Evolutionary conservation across 2,113 vertebrate genomes (phyloP).

Genomic region (Xiphias gladius): DNA sequence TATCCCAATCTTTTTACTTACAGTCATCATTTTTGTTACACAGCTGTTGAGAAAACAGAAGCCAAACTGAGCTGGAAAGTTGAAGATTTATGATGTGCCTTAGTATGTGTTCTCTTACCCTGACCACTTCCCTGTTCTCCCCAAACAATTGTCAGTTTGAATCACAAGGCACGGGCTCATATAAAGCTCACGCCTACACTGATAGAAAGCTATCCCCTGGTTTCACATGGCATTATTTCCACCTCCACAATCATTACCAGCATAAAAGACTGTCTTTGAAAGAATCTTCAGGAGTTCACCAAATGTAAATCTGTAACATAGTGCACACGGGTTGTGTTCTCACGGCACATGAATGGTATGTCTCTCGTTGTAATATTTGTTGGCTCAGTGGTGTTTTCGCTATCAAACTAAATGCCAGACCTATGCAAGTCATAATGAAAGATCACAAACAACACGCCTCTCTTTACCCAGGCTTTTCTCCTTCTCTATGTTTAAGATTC

Average conservation of each 20-base stretch:
- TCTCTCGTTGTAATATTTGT: conserved; percentile 46
- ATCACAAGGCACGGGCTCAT: conserved; percentile 30
- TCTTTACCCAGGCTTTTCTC: background rate
- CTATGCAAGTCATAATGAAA: conserved; percentile 33
- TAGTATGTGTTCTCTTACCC: background rate
- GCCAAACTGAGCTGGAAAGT: conserved; percentile 2
- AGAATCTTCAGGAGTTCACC: conserved; percentile 46
- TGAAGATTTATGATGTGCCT: conserved; percentile 24
- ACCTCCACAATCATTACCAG: conserved; percentile 41
- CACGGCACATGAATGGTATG: conserved; percentile 49
- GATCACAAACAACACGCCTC: conserved; percentile 40
- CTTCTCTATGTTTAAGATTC: conserved; percentile 5
- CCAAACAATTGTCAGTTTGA: conserved; percentile 69
- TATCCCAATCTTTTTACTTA: background rate
- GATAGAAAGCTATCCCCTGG: conserved; percentile 27
- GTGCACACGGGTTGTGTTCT: conserved; percentile 52
- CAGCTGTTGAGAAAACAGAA: conserved; percentile 27
- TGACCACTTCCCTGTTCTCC: conserved; percentile 43
- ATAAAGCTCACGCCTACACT: conserved; percentile 64
- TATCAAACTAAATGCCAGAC: conserved; percentile 44
- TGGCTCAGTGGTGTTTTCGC: conserved; percentile 42
- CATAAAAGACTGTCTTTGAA: conserved; percentile 50
- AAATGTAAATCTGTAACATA: conserved; percentile 35
- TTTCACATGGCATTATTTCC: conserved; percentile 45
- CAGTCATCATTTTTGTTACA: conserved; percentile 2